Conservation (phyloP, 2,797 vertebrate genomes). For the Chrysocyon brachyurus region DNA sequence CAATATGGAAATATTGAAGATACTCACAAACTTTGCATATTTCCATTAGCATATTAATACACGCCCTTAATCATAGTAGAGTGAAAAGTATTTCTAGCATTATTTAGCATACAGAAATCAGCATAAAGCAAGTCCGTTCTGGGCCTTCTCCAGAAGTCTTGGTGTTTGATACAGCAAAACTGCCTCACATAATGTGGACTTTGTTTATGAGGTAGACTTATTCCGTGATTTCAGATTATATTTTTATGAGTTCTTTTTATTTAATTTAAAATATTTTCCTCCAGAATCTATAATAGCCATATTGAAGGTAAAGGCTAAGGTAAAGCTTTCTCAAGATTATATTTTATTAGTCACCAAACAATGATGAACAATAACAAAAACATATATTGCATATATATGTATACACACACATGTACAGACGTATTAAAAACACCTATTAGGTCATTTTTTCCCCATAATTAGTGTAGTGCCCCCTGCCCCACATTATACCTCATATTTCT, state of each 20-base stretch:
- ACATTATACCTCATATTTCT: neutral
- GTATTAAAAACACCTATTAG: neutral
- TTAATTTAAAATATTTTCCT: neutral
- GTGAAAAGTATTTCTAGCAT: neutral
- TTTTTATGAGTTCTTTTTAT: neutral
- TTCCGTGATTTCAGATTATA: neutral
- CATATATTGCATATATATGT: neutral
- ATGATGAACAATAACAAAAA: neutral
- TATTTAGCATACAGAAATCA: neutral
- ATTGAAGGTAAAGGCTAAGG: neutral
- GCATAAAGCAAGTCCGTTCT: neutral
- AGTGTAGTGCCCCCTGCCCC: fast-evolving
- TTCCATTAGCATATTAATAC: neutral
- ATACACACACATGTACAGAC: neutral
- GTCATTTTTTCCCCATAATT: neutral
- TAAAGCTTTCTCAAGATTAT: neutral
- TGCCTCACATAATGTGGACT: neutral
- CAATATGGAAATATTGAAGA: neutral
- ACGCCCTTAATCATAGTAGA: neutral
- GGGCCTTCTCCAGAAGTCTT: neutral
- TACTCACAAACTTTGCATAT: neutral
- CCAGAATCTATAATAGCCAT: neutral
- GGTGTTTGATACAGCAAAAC: neutral
- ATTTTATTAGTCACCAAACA: neutral
- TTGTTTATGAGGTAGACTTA: neutral